Base-by-base conservation (phyloP, 2,113 vertebrate species). In the Entomyzon cyanotis region DNA sequence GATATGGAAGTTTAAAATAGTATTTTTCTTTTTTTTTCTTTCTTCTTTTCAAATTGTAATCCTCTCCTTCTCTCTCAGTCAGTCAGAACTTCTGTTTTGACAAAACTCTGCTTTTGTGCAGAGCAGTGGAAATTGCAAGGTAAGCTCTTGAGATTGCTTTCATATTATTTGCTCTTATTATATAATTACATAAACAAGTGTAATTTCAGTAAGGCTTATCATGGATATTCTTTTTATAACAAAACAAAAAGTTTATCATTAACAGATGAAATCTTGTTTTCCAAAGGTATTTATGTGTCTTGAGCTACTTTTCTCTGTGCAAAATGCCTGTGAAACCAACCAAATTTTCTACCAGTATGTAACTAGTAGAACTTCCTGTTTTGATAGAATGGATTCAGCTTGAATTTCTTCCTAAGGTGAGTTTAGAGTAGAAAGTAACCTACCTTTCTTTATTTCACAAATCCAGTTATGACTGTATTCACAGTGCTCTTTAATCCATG, bases 381-480 rank as follows among this genome's bases (percentile, higher is more conserved):
- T 47, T 6, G 2, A 31, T 33, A 37, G 62, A 41, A 20, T 62
- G 19, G 10, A 78, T 89, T 68, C 13, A 58, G 18, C 8, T 65
- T 56, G 23, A 62, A 62, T 77, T 23, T 65, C 44, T 80, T 78
- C 42, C 15, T 49, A 46, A 28, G 31, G 12, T 35, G 49, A 90
- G 4, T 75, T 87, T 53, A 73, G 12, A 75, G 30, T 74, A 65
- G 60, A 73, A 77, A 18, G 7, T 69, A 80, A 11, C 59, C 12
- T 86, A 88, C 94, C 92, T 88, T 93, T 93, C 59, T 88, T 90
- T 74, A 88, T 92, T 90, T 69, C 58, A 90, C 96, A 96, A 85
- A 96, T 90, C 90, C 96, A 94, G 68, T 92, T 95, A 17, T 94
- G 90, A 53, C 77, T 94, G 49, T 91, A 70, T 95, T 95, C 95